Percentiles rank a stretch among this genome's conserved stretches.
Conservation (phyloP, 2,113 vertebrate species). For the Grus americana region DNA sequence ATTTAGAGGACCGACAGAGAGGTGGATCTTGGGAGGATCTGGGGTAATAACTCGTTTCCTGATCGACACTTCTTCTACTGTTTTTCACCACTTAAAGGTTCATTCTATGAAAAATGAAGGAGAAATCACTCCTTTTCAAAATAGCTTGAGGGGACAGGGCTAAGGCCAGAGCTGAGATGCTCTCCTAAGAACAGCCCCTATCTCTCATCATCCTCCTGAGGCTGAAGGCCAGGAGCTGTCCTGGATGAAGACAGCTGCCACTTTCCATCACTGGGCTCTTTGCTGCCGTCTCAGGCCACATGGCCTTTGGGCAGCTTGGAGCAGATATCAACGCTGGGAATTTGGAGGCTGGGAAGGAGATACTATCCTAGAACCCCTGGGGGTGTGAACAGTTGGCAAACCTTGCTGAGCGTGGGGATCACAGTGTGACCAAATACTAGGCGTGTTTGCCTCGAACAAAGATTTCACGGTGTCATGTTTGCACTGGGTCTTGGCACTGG, state of each 20-base stretch:
- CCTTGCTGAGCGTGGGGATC: background rate
- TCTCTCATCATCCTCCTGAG: background rate
- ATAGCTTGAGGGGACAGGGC: fast-evolving
- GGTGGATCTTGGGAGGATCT: background rate
- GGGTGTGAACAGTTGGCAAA: background rate
- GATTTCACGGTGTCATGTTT: background rate
- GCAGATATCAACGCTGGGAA: background rate
- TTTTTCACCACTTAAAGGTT: background rate
- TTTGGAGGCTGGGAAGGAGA: background rate
- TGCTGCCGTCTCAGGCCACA: background rate
- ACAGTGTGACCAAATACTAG: background rate
- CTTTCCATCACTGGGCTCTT: background rate
- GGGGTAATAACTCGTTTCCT: background rate
- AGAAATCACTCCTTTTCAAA: background rate
- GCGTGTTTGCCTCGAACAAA: background rate
- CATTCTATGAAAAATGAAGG: background rate
- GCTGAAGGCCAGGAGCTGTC: background rate
- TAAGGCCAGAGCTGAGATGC: background rate
- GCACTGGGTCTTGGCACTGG: background rate
- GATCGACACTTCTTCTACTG: background rate
- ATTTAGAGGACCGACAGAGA: background rate
- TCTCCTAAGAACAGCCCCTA: background rate
- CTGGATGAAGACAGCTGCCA: background rate
- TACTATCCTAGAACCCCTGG: background rate
- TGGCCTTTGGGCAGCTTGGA: background rate